Base-by-base conservation (phyloP, 2,797 vertebrate genomes). In the Gymnocypris eckloni region DNA sequence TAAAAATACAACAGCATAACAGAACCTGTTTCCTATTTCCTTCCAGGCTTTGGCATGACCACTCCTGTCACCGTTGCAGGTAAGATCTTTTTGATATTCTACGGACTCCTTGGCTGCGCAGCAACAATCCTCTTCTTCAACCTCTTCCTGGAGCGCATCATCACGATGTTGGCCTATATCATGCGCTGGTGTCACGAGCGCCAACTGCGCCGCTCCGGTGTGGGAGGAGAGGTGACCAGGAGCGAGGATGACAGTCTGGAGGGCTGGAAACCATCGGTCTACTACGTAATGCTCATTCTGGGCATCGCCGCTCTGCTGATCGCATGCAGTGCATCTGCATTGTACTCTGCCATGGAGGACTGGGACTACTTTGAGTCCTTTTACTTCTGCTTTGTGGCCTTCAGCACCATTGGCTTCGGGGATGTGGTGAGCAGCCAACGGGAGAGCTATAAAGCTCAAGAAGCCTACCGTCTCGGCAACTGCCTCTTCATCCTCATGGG, bases 111-210 rank as follows among this genome's bases (percentile, higher is more conserved):
- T 1, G 96, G 96, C 87, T 96, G 96, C 16, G 95, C 96, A 2
- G 94, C 95, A 66, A 96, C 95, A 86, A 96, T 96, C 90, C 93
- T 96, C 86, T 96, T 96, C 92, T 96, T 96, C 71, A 96, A 96
- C 92, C 95, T 96, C 45, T 96, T 96, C 91, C 92, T 96, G 89
- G 96, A 96, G 92, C 91, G 95, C 89, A 96, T 95, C 91, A 96
- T 96, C 92, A 96, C 95, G 0, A 95, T 96, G 94, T 80, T 96
- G 41, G 95, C 96, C 0, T 96, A 95, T 91, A 94, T 96, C 90
- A 95, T 96, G 95, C 95, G 95, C 81, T 96, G 95, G 95, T 96
- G 93, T 83, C 95, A 96, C 2, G 93, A 96, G 89, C 92, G 94
- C 4, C 92, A 95, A 79, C 88, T 96, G 77, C 90, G 90, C 79